Base-by-base conservation (phyloP, 2,888 invertebrate genomes). In the Polyommatus iphigenia region DNA sequence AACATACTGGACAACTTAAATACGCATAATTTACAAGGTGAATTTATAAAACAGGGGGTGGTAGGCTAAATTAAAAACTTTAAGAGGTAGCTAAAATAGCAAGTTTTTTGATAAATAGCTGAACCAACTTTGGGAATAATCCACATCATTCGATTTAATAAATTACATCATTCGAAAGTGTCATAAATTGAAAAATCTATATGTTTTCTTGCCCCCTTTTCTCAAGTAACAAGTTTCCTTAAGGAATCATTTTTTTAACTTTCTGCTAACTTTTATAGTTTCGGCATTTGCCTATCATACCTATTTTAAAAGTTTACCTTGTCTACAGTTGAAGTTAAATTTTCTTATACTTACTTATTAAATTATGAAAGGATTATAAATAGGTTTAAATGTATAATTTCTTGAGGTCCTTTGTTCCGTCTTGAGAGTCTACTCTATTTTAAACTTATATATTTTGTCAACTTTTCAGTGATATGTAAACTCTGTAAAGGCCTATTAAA, bases 291-390 rank as follows among this genome's bases (percentile, higher is more conserved):
- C 54, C 54, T 18, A 18, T 5, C 54, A 54, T 54, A 3, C 13
- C 18, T 18, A 18, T 54, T 50, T 54, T 5, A 54, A 54, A 18
- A 18, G 13, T 46, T 46, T 15, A 73, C 46, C n/a, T 1, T 24
- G 20, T 50, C 29, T 32, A 29, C 15, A 29, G 29, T 18, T 67
- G 29, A 67, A 13, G 18, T 75, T 29, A 20, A 50, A 50, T 29
- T 75, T 72, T 10, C n/a, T 75, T 54, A 75, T 32, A 54, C 7
- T 75, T 32, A 54, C 7, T 75, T 75, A 75, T 24, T 41, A 54
- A 3, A 20, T 46, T 46, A 73, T 24, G n/a, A 73, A 50, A 46
- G 36, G 24, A 13, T 67, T 67, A 46, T 46, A 72, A 15, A 72
- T 72, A 41, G 36, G 72, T 3, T 62, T 62, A 24, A 6, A 57